These are phyloP conservation scores for Onychomys torridus DNA, from an alignment of 2,797 vertebrate genomes.

Conservation along the genomic window DNA sequence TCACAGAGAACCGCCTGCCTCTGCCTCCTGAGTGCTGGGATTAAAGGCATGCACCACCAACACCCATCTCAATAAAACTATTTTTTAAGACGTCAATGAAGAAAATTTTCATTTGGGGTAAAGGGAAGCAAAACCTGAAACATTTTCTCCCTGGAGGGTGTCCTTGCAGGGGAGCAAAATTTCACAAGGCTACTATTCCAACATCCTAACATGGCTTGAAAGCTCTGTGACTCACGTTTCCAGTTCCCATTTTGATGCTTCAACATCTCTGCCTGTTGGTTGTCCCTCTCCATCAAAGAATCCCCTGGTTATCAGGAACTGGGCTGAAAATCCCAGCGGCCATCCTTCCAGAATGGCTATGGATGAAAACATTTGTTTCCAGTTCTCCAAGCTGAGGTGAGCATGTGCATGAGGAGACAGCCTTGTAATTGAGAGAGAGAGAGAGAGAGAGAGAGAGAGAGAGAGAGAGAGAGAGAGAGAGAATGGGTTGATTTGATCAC, in stretches of 20 bases:
- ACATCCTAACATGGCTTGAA: background rate
- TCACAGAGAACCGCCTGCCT: background rate
- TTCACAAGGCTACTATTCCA: background rate
- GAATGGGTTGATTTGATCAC: background rate
- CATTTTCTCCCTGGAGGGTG: background rate
- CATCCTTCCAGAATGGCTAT: background rate
- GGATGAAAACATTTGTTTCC: background rate
- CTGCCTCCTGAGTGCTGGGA: background rate
- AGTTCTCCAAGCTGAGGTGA: slow-evolving; percentile 24
- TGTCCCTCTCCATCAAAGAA: background rate
- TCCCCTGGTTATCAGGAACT: background rate
- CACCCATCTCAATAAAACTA: background rate
- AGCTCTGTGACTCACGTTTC: background rate
- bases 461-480: background rate
- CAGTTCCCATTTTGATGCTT: background rate
- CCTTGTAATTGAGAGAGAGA: background rate
- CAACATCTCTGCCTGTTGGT: background rate
- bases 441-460: background rate
- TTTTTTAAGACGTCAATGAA: background rate
- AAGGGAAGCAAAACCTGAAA: slow-evolving; percentile 52
- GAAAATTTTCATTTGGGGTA: slow-evolving; percentile 17
- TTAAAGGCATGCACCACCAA: background rate
- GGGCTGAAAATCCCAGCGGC: slow-evolving; percentile 2
- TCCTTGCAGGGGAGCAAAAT: background rate
- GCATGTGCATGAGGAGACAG: background rate